Evolutionary conservation across 92 coral and sea anemone species (phyloP).

Genomic region (Phenganax subtilis): DNA sequence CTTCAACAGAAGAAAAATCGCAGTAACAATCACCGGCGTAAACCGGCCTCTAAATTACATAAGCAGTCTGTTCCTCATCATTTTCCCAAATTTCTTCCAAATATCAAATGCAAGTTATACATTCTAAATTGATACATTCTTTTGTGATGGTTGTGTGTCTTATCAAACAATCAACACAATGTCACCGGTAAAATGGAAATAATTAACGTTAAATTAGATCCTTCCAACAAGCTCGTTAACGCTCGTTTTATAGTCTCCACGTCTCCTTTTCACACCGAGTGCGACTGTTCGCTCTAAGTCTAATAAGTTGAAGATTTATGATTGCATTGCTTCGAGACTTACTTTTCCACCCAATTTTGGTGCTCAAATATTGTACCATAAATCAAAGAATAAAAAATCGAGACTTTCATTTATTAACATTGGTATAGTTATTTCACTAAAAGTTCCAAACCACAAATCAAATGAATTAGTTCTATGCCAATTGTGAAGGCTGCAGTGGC

Average conservation of each 20-base stretch:
- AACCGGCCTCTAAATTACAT: too few relatives aligned
- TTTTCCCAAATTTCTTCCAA: too few relatives aligned
- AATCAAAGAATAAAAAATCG: neutral
- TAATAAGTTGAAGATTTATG: neutral
- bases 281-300: neutral
- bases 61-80: too few relatives aligned
- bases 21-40: too few relatives aligned
- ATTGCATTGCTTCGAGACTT: neutral
- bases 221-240: conserved; percentile 13
- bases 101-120: too few relatives aligned
- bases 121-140: too few relatives aligned
- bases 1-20: too few relatives aligned
- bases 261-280: neutral
- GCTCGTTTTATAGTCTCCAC: neutral
- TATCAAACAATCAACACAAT: conserved; percentile 18
- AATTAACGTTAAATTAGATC: conserved; percentile 20
- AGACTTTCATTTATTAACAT: too few relatives aligned
- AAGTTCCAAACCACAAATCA: too few relatives aligned
- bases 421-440: too few relatives aligned
- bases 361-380: neutral
- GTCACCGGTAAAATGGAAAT: conserved; percentile 21
- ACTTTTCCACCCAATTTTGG: neutral
- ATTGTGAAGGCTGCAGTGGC: too few relatives aligned
- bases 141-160: neutral
- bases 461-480: too few relatives aligned